phyloP scores from a whole-genome alignment of 2,888 invertebrate species.

The Amphipyra berbera region DNA sequence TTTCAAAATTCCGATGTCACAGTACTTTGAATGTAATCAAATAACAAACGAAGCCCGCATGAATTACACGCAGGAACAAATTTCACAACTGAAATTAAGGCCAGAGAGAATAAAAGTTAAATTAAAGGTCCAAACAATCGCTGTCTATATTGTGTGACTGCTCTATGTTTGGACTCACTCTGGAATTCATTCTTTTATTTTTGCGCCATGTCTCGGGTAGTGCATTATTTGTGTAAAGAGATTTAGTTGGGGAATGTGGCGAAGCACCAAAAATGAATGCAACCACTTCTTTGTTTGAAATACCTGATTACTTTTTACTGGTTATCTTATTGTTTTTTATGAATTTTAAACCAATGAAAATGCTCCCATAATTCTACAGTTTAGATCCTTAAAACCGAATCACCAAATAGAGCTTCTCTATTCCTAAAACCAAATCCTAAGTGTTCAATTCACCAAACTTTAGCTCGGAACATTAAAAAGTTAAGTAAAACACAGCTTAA shows the following conservation, averaged over 20 bases:
- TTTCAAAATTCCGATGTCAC: slow-evolving; percentile 25
- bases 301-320: neutral
- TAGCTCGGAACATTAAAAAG: slow-evolving; percentile 15
- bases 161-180: slow-evolving; percentile 5
- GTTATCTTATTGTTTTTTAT: neutral
- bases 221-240: slow-evolving; percentile 16
- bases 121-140: slow-evolving; percentile 64
- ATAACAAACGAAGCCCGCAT: slow-evolving; percentile 62
- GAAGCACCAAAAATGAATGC: no score
- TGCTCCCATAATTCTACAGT: no score
- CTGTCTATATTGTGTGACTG: slow-evolving; percentile 49
- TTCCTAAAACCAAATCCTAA: neutral
- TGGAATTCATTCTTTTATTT: slow-evolving; percentile 14
- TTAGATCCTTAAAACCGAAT: no score
- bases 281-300: neutral
- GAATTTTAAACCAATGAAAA: no score
- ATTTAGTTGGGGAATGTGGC: neutral
- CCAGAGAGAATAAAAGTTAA: slow-evolving; percentile 67
- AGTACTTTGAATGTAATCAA: slow-evolving; percentile 46
- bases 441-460: neutral
- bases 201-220: neutral
- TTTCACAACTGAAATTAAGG: slow-evolving; percentile 65
- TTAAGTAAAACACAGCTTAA: slow-evolving; percentile 25
- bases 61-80: slow-evolving; percentile 68
- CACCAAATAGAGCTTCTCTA: no score